Percentiles rank a stretch among this genome's conserved stretches.
These are phyloP conservation scores for Adoxophyes honmai DNA, from an alignment of 1,140 invertebrate species.

Conservation along the genomic window DNA sequence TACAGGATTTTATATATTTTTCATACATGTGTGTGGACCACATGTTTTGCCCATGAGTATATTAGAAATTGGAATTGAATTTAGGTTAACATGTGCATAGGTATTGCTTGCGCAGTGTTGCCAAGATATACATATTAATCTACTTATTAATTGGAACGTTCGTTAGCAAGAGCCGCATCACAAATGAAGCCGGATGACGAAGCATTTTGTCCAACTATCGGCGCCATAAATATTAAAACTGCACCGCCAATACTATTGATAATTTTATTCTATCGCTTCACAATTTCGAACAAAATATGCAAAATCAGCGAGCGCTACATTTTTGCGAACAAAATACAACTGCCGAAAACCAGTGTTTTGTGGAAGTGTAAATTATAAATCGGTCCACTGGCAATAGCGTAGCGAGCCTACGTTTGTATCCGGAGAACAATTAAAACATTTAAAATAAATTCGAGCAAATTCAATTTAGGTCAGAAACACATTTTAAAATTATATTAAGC, in stretches of 20 bases:
- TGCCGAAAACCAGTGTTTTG: slow-evolving; percentile 9
- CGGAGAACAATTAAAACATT: slow-evolving; percentile 41
- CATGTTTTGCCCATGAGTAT: no score
- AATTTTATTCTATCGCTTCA: slow-evolving; percentile 11
- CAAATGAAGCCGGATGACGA: slow-evolving; percentile 12
- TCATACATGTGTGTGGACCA: no score
- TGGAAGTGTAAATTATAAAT: slow-evolving; percentile 15
- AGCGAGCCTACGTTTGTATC: slow-evolving; percentile 36
- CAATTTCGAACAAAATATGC: slow-evolving; percentile 12
- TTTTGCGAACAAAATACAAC: slow-evolving; percentile 12
- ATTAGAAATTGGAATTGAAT: no score
- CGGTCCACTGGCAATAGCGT: slow-evolving; percentile 4
- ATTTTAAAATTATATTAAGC: slow-evolving; percentile 46
- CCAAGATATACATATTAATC: no score
- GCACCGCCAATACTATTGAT: slow-evolving; percentile 5
- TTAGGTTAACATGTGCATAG: no score
- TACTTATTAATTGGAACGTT: neutral
- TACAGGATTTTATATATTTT: no score
- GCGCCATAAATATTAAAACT: slow-evolving; percentile 14
- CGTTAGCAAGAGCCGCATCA: neutral
- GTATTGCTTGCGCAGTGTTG: no score
- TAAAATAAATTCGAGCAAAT: slow-evolving; percentile 52
- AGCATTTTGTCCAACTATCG: slow-evolving; percentile 14
- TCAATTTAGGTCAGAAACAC: slow-evolving; percentile 55
- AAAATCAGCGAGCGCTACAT: slow-evolving; percentile 10